phyloP scores from a whole-genome alignment of 2,888 invertebrate species.

The Pyrrhia umbra region DNA sequence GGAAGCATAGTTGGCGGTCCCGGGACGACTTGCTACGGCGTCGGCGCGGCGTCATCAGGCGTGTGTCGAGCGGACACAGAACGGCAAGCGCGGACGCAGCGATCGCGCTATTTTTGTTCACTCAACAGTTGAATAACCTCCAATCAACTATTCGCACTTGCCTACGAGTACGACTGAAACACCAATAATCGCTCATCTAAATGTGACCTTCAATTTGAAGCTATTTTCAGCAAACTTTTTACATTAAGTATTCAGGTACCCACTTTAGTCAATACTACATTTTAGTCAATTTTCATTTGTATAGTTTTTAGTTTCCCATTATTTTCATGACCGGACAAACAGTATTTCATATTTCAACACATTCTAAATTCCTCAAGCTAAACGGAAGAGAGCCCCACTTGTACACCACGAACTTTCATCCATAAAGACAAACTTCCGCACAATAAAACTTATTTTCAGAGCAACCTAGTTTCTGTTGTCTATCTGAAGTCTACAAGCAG shows the following conservation, averaged over 20 bases:
- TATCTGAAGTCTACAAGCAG: conserved; percentile 8
- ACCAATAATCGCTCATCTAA: conserved; percentile 66
- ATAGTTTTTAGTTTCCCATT: neutral
- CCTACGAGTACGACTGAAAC: conserved; percentile 77
- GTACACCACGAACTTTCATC: conserved; percentile 66
- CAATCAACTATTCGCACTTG: conserved; percentile 90
- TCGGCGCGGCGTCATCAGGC: conserved; percentile 66
- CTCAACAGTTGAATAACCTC: conserved; percentile 90
- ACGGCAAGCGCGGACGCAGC: conserved; percentile 75
- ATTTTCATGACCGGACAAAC: neutral
- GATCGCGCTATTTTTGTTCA: conserved; percentile 87
- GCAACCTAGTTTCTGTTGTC: conserved; percentile 41
- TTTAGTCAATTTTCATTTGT: conserved; percentile 4
- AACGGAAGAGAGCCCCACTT: conserved; percentile 62
- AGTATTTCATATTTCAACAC: conserved; percentile 22
- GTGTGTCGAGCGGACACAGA: conserved; percentile 67
- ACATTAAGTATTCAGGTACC: conserved; percentile 2
- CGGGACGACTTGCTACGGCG: conserved; percentile 66
- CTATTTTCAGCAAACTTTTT: conserved; percentile 15
- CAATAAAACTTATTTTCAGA: conserved; percentile 39
- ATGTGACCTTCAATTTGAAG: conserved; percentile 54
- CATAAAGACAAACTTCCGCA: conserved; percentile 39
- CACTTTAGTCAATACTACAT: conserved; percentile 5
- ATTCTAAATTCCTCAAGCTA: conserved; percentile 46
- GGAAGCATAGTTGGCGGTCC: conserved; percentile 78